phyloP scores from a whole-genome alignment of 2,888 invertebrate genomes.

The Andrena chrysosceles region DNA sequence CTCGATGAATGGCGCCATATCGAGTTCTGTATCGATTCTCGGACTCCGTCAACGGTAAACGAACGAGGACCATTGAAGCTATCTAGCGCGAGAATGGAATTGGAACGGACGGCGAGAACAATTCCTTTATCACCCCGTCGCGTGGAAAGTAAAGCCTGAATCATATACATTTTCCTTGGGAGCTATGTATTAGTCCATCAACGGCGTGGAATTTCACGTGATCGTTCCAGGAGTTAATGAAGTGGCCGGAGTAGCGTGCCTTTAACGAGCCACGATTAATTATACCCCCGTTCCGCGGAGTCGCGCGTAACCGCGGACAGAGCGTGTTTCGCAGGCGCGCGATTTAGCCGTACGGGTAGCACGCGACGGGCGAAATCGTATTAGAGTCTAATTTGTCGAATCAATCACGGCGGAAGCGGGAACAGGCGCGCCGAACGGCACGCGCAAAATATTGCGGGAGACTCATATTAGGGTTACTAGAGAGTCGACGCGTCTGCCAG shows the following conservation, averaged over 20 bases:
- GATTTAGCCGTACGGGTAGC: not conserved
- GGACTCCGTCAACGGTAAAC: too few species aligned
- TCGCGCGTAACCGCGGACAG: not conserved
- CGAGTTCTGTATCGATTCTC: too few species aligned
- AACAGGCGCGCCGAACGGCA: not conserved
- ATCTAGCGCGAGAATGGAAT: too few species aligned
- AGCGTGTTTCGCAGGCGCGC: not conserved
- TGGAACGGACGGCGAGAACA: too few species aligned
- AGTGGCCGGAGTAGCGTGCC: too few species aligned
- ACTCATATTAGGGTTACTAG: constrained; percentile 19
- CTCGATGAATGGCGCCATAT: not conserved
- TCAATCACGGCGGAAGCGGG: constrained; percentile 7
- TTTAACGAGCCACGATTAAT: constrained; percentile 1
- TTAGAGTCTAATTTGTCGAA: constrained; percentile 22
- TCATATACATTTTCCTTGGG: too few species aligned
- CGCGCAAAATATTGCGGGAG: constrained; percentile 42
- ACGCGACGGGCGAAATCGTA: not conserved
- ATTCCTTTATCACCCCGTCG: too few species aligned
- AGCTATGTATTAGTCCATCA: too few species aligned
- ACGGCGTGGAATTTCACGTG: too few species aligned
- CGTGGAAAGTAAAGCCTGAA: too few species aligned
- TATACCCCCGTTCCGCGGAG: not conserved
- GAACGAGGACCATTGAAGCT: too few species aligned
- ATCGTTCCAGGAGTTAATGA: too few species aligned
- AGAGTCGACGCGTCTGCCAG: constrained; percentile 41